Percentiles rank a stretch among this genome's conserved stretches.
Evolutionary conservation across 1,140 invertebrate genomes (phyloP).

Genomic region (Zaprionus nigranus): DNA sequence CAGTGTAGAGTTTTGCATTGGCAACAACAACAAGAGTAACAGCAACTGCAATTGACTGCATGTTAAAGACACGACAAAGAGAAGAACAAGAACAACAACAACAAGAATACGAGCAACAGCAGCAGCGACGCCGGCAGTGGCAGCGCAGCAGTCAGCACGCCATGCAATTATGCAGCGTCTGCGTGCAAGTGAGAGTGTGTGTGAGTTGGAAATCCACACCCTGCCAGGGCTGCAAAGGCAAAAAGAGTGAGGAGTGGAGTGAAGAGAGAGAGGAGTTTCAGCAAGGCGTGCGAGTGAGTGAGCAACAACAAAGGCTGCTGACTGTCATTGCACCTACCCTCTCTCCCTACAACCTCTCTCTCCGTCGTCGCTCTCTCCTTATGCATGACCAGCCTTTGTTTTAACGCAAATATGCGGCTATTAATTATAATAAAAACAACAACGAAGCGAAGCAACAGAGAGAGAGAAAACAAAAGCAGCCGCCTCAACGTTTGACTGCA

Average conservation of each 20-base stretch:
- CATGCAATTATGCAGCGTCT: conserved; percentile 77
- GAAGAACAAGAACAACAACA: conserved; percentile 38
- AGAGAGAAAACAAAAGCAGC: conserved; percentile 27
- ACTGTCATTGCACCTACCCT: conserved; percentile 38
- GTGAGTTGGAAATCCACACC: conserved; percentile 71
- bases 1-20: conserved; percentile 65
- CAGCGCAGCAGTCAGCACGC: conserved; percentile 33
- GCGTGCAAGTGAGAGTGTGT: conserved; percentile 41
- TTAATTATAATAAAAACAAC: conserved; percentile 77
- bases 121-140: conserved; percentile 16
- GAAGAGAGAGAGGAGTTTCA: conserved; percentile 31
- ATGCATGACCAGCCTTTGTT: conserved; percentile 57
- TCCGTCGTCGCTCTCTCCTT: background rate
- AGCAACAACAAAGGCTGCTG: conserved; percentile 72
- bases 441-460: conserved; percentile 18
- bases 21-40: conserved; percentile 18
- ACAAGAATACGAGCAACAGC: conserved; percentile 35
- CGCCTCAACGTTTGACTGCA: conserved; percentile 49
- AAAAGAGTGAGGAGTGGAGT: conserved; percentile 10
- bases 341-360: background rate
- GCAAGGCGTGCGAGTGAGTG: conserved; percentile 55
- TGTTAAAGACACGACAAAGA: conserved; percentile 47
- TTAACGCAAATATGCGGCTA: conserved; percentile 81
- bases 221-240: conserved; percentile 54
- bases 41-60: conserved; percentile 35